A percentile compares a stretch with the other conserved stretches of the same genome.
These are phyloP conservation scores for Spilarctia lutea DNA, from an alignment of 2,888 invertebrate genomes.

Conservation along the genomic window DNA sequence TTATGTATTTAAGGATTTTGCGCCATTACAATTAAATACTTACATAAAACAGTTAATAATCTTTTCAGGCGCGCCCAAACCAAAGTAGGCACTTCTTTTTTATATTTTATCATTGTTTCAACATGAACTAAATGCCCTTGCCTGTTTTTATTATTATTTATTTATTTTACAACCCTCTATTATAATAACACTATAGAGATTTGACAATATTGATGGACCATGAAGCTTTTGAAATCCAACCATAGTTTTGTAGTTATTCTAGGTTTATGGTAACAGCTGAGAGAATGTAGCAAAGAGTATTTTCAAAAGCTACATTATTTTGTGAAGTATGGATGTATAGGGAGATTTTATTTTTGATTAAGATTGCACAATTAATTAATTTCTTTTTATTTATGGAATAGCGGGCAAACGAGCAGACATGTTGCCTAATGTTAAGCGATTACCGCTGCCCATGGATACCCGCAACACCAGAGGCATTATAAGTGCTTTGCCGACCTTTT, in stretches of 20 bases:
- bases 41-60: slow-evolving; percentile 4
- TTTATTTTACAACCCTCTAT: neutral
- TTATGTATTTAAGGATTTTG: too few species aligned
- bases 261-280: neutral
- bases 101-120: slow-evolving; percentile 7
- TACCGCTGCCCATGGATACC: too few species aligned
- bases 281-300: neutral
- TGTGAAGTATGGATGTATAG: too few species aligned
- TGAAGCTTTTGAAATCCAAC: too few species aligned
- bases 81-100: slow-evolving; percentile 6
- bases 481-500: too few species aligned
- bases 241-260: neutral
- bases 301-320: neutral
- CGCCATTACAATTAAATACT: neutral
- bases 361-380: too few species aligned
- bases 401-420: too few species aligned
- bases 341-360: too few species aligned
- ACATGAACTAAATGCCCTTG: neutral
- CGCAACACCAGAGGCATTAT: too few species aligned
- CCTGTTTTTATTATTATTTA: neutral
- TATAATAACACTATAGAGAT: neutral
- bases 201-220: neutral
- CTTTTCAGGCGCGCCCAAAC: slow-evolving; percentile 13
- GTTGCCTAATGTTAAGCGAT: too few species aligned
- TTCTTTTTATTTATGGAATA: too few species aligned